phyloP scores from a whole-genome alignment of 2,797 vertebrate genomes.

The Manis crassicaudata region DNA sequence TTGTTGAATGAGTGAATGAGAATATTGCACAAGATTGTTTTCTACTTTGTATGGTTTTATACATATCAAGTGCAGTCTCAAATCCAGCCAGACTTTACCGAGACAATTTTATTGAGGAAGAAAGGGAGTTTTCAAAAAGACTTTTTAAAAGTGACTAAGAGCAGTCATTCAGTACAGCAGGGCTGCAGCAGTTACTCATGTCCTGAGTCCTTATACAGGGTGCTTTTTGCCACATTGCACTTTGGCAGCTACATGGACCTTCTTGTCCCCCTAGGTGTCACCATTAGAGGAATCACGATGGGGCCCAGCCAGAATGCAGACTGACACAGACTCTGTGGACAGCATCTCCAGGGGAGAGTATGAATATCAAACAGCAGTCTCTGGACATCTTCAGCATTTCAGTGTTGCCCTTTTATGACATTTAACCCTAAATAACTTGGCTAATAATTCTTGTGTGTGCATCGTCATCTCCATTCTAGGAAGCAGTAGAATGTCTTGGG shows the following conservation, averaged over 20 bases:
- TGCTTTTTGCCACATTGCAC: not conserved
- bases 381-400: not conserved
- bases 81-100: not conserved
- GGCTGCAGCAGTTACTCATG: not conserved
- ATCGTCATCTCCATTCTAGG: not conserved
- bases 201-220: not conserved
- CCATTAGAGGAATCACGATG: not conserved
- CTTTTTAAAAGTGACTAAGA: not conserved
- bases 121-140: not conserved
- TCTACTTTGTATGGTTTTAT: not conserved
- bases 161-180: not conserved
- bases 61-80: not conserved
- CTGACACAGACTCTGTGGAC: not conserved
- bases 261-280: not conserved
- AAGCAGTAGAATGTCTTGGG: not conserved
- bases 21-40: not conserved
- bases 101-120: not conserved
- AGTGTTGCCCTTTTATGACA: not conserved
- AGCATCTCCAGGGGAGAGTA: not conserved
- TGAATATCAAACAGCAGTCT: not conserved
- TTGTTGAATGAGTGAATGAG: constrained; percentile 47
- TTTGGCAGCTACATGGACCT: not conserved
- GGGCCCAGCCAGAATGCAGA: not conserved
- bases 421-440: not conserved
- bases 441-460: not conserved